These are phyloP conservation scores for Plusia festucae DNA, from an alignment of 2,888 invertebrate species.

Conservation along the genomic window DNA sequence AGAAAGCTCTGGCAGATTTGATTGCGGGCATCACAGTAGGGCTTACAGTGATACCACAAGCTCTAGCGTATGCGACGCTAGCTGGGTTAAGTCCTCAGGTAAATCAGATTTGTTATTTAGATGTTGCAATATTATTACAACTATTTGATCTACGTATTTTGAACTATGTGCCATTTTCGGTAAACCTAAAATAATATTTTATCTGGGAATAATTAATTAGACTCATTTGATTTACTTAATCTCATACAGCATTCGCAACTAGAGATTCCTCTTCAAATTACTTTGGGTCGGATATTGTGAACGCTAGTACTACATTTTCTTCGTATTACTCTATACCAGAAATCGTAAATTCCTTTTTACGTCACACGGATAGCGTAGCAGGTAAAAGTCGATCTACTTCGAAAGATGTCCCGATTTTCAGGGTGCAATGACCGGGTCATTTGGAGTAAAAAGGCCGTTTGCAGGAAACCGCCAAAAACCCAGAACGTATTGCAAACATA, in stretches of 20 bases:
- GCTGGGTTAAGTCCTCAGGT: slow-evolving; percentile 96
- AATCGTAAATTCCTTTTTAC: slow-evolving; percentile 46
- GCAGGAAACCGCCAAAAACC: slow-evolving; percentile 3
- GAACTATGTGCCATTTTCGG: not conserved
- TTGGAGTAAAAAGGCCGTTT: slow-evolving; percentile 8
- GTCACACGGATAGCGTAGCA: slow-evolving; percentile 26
- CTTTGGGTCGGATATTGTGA: not conserved
- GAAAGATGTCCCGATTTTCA: slow-evolving; percentile 30
- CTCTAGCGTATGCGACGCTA: slow-evolving; percentile 96
- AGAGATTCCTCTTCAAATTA: not conserved
- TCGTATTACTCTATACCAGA: slow-evolving; percentile 13
- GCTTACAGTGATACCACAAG: slow-evolving; percentile 97
- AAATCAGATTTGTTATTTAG: slow-evolving; percentile 50
- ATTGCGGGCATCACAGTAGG: slow-evolving; percentile 98
- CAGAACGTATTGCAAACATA: slow-evolving; percentile 16
- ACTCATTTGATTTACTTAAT: no score
- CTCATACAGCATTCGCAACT: not conserved
- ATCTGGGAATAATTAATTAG: no score
- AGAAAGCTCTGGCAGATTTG: slow-evolving; percentile 94
- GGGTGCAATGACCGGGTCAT: slow-evolving; percentile 15
- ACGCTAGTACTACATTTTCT: slow-evolving; percentile 25
- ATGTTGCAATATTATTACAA: not conserved
- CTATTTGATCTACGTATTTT: not conserved
- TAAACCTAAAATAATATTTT: not conserved
- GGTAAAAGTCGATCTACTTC: slow-evolving; percentile 17